Evolutionary conservation across 2,888 invertebrate genomes (phyloP).

Genomic region (Drosophila glabriapex): DNA sequence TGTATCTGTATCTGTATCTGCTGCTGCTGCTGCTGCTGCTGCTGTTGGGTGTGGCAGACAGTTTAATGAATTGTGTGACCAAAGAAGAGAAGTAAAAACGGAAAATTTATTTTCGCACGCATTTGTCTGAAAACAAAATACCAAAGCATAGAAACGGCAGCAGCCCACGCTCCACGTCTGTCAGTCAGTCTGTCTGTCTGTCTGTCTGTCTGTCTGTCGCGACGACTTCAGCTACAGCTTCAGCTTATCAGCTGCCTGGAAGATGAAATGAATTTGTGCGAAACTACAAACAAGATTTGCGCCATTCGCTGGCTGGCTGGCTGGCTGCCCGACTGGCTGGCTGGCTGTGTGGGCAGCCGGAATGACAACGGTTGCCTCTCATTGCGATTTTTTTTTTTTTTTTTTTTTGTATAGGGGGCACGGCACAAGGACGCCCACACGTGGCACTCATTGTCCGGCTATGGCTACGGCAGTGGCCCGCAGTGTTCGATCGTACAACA

Average conservation of each 20-base stretch:
- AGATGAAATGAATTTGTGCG: slow-evolving; percentile 79
- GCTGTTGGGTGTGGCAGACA: slow-evolving; percentile 50
- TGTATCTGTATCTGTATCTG: slow-evolving; percentile 14
- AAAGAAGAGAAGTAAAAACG: slow-evolving; percentile 26
- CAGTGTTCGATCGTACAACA: slow-evolving; percentile 38
- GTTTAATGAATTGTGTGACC: slow-evolving; percentile 52
- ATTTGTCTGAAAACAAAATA: slow-evolving; percentile 49
- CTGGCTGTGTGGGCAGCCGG: slow-evolving; percentile 64
- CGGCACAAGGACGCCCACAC: slow-evolving; percentile 50
- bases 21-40: slow-evolving; percentile 3
- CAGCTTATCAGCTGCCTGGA: slow-evolving; percentile 66
- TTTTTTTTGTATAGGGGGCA: background rate
- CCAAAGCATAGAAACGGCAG: slow-evolving; percentile 26
- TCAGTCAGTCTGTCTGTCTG: background rate
- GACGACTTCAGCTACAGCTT: slow-evolving; percentile 30
- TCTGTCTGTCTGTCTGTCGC: slow-evolving; percentile 7
- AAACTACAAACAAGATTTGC: slow-evolving; percentile 77
- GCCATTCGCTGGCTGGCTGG: slow-evolving; percentile 13
- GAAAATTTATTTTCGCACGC: slow-evolving; percentile 74
- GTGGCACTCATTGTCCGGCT: slow-evolving; percentile 54
- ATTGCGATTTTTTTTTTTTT: slow-evolving; percentile 3
- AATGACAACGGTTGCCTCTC: slow-evolving; percentile 56
- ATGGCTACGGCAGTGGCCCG: slow-evolving; percentile 17
- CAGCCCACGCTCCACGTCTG: slow-evolving; percentile 50
- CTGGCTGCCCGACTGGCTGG: slow-evolving; percentile 5